phyloP scores from a whole-genome alignment of 2,113 vertebrate genomes.

The Xenus cinereus region DNA sequence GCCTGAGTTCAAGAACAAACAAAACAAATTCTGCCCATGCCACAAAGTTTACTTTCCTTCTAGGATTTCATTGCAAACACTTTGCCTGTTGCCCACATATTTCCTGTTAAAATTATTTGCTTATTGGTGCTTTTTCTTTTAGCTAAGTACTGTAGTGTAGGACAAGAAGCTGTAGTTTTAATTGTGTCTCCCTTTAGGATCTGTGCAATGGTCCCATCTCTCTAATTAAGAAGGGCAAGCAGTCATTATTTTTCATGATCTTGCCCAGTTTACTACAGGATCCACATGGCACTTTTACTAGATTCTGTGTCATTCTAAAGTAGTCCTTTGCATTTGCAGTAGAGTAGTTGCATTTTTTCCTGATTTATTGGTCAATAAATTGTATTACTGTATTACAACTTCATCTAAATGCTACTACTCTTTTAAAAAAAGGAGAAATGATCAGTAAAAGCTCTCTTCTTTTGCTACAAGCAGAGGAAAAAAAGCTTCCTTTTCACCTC shows the following conservation, averaged over 20 bases:
- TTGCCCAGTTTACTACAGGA: neutral
- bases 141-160: neutral
- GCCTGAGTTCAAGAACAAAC: conserved; percentile 33
- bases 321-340: neutral
- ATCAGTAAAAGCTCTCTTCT: neutral
- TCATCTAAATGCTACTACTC: neutral
- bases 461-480: neutral
- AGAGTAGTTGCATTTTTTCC: neutral
- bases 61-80: conserved; percentile 50
- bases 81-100: neutral
- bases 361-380: neutral
- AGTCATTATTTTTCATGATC: neutral
- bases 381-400: neutral
- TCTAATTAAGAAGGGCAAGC: neutral
- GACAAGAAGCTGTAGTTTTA: neutral
- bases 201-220: neutral
- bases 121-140: neutral
- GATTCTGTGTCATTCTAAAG: neutral
- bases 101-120: conserved; percentile 41
- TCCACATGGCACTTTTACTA: neutral
- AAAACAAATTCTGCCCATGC: conserved; percentile 40
- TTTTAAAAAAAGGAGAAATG: neutral
- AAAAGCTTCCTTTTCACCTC: neutral
- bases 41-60: conserved; percentile 54
- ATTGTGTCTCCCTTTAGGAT: neutral